phyloP scores from a whole-genome alignment of 2,113 vertebrate genomes.

The Hippolais icterina region DNA sequence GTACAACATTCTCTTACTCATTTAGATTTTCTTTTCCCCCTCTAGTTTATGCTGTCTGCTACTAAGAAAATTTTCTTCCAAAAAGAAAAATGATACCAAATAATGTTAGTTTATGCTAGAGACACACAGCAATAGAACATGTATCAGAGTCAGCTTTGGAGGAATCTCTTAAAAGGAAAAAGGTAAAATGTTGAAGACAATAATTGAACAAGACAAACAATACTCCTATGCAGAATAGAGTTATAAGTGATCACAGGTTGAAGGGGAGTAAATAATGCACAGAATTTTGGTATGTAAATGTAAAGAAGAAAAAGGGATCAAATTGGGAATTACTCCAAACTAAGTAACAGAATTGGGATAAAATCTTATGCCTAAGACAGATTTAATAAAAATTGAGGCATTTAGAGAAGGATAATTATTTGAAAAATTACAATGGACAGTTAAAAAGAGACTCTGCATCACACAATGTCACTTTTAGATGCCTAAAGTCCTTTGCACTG shows the following conservation, averaged over 20 bases:
- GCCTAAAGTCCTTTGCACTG: background rate
- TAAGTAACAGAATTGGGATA: background rate
- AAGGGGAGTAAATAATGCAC: background rate
- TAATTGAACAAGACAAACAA: background rate
- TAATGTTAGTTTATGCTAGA: background rate
- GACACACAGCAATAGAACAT: background rate
- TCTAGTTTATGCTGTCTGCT: background rate
- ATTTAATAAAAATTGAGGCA: background rate
- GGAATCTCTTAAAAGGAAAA: background rate
- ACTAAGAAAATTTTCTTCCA: background rate
- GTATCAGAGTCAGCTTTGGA: background rate
- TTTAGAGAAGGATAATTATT: background rate
- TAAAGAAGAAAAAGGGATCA: background rate
- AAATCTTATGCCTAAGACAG: background rate
- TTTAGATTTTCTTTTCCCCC: background rate
- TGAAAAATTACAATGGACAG: background rate
- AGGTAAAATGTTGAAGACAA: background rate
- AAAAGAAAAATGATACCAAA: background rate
- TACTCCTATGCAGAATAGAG: background rate
- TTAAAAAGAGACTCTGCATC: background rate
- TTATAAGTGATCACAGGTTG: background rate
- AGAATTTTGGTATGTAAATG: background rate
- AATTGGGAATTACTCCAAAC: background rate
- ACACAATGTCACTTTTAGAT: background rate
- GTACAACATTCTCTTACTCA: background rate